Evolutionary conservation across 2,113 vertebrate species (phyloP), one percentile per base, ranked within the genome.

Genomic region (Eptesicus fuscus): DNA sequence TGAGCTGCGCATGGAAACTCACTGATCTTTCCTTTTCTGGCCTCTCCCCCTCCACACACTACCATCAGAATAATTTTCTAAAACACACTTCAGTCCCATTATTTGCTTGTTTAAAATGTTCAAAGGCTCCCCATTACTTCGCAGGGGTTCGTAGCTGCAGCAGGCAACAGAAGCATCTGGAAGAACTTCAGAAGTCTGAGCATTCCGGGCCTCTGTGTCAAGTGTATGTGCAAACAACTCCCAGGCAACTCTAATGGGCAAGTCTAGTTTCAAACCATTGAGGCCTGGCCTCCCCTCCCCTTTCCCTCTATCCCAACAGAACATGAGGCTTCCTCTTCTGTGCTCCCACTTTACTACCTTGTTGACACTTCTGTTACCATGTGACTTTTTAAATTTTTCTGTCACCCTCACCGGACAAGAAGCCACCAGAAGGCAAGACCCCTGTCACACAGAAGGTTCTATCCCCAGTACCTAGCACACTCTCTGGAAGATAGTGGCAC

Each of bases 371-470:
- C 85, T 44, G 22, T 17, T 13, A 53, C 2, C 12, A 7, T 32
- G 47, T 2, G 53, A 76, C 14, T 40, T 77, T 37, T 47, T 13
- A 18, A 83, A 71, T 22, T 22, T 25, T 16, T 17, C 76, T 65
- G 13, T 53, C 40, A 22, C 35, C n/a, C 69, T 80, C 23, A 70
- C 40, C 37, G 84, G 42, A n/a, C 16, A 42, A 40, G 42, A 37
- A 74, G 25, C 70, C 51, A 49, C 13, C 61, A 71, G 17, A n/a
- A 14, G 9, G 40, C 7, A 76, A 47, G 76, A 76, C 35, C 49
- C n/a, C 35, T 8, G 23, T 44, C 87, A 83, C 76, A 35, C 0
- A 35, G 25, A 53, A 10, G 0, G 0, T 0, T 35, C 7, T 2
- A 20, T 67, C 9, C 20, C 37, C 40, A 44, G 69, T 16, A n/a